Conservation (phyloP, 2,113 vertebrate species). For the Apistogramma diplotaenia region DNA sequence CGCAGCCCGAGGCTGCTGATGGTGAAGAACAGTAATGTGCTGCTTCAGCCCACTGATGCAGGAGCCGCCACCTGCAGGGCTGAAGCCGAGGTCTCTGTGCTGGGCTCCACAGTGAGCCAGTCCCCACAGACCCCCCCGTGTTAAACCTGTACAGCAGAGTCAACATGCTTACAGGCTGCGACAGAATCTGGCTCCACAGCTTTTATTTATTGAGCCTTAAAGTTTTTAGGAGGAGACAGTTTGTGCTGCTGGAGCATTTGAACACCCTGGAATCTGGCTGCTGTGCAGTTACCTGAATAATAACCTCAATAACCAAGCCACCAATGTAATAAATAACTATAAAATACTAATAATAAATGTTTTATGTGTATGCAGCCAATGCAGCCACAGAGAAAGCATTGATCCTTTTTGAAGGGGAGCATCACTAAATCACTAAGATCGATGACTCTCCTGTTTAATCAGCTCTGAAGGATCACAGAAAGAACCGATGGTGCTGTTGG, state of each 20-base stretch:
- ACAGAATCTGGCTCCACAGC: background rate
- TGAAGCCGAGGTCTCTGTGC: background rate
- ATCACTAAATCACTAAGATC: too few relatives aligned
- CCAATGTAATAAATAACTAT: too few relatives aligned
- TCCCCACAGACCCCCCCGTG: too few relatives aligned
- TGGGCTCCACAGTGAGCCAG: background rate
- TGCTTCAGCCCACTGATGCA: accelerated
- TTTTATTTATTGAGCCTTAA: background rate
- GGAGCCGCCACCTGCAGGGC: background rate
- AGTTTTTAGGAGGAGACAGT: background rate
- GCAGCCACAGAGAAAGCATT: background rate
- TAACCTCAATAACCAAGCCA: too few relatives aligned
- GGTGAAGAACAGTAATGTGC: background rate
- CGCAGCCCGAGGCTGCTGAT: too few relatives aligned
- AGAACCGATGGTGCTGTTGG: background rate
- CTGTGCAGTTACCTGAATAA: too few relatives aligned
- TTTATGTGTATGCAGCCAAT: background rate
- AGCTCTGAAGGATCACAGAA: background rate
- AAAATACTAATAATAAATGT: background rate
- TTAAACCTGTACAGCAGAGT: too few relatives aligned
- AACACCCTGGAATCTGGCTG: too few relatives aligned
- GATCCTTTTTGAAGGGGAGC: background rate
- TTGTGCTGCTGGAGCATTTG: background rate
- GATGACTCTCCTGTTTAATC: background rate
- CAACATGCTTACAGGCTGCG: background rate